Percentiles rank a stretch among this genome's conserved stretches.
phyloP scores from a whole-genome alignment of 2,888 invertebrate genomes.

The Pollenia labialis region DNA sequence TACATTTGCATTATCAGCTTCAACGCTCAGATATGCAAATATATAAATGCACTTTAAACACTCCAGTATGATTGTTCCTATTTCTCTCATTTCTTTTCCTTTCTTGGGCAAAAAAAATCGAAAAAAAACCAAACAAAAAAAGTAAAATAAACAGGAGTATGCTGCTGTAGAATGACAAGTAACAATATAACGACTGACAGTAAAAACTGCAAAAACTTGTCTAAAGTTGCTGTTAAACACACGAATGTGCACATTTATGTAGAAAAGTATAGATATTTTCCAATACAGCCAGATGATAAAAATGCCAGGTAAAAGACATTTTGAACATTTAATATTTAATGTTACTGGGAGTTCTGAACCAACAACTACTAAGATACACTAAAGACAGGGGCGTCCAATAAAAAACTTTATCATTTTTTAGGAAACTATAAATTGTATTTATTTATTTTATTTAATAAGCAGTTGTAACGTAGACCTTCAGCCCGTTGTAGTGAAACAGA shows the following conservation, averaged over 20 bases:
- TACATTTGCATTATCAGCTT: conserved; percentile 61
- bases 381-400: background rate
- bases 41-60: conserved; percentile 26
- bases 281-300: conserved; percentile 35
- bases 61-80: conserved; percentile 3
- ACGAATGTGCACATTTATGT: background rate
- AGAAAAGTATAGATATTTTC: background rate
- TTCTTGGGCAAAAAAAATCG: background rate
- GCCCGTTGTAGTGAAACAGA: no score
- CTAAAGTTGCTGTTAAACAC: conserved; percentile 10
- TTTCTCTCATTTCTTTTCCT: background rate
- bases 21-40: conserved; percentile 50
- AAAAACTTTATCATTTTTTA: no score
- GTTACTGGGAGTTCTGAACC: background rate
- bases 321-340: conserved; percentile 22
- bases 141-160: background rate
- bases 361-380: background rate
- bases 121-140: background rate
- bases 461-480: no score
- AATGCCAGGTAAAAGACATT: conserved; percentile 29
- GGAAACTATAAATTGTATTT: no score
- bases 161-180: conserved; percentile 36
- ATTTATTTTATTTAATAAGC: no score
- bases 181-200: conserved; percentile 41
- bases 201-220: conserved; percentile 16